Percentiles rank a stretch among this genome's conserved stretches.
Evolutionary conservation across 1,140 invertebrate species (phyloP).

Genomic region (Theocolax elegans): DNA sequence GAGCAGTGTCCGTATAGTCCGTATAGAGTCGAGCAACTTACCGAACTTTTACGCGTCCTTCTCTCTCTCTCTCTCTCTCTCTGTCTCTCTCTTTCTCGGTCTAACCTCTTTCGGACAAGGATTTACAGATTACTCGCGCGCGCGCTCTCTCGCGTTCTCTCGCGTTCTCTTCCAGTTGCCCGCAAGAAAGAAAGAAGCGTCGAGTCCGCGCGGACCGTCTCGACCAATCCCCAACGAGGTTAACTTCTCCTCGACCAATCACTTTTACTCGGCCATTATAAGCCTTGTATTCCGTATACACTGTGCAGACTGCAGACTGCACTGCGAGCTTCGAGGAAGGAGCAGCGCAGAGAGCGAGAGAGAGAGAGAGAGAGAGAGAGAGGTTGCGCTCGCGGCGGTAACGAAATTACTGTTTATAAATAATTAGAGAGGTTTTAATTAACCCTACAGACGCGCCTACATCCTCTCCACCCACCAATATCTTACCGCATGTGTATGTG

Average conservation of each 20-base stretch:
- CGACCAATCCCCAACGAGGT: conserved; percentile 45
- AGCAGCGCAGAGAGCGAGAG: neutral
- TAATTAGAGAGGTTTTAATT: conserved; percentile 69
- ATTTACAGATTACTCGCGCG: conserved; percentile 63
- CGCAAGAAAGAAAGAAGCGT: no score
- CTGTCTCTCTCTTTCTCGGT: neutral
- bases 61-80: neutral
- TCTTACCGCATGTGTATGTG: no score
- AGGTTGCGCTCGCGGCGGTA: conserved; percentile 44
- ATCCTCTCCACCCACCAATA: conserved; percentile 1
- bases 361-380: neutral
- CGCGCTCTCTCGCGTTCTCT: no score
- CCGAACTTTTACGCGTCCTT: conserved; percentile 57
- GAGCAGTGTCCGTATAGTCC: conserved; percentile 29
- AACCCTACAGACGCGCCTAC: conserved; percentile 60
- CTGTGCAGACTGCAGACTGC: no score
- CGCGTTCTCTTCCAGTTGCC: no score
- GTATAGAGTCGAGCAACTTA: conserved; percentile 56
- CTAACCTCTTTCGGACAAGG: conserved; percentile 47
- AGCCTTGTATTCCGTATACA: conserved; percentile 58
- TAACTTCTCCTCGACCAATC: conserved; percentile 45
- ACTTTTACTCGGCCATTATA: conserved; percentile 47
- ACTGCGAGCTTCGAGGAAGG: neutral
- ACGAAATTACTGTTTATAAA: conserved; percentile 68
- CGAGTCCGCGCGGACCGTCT: conserved; percentile 61